Evolutionary conservation across 2,113 vertebrate species (phyloP), one percentile per base, ranked within the genome.

Genomic region (Rhipidura dahli): DNA sequence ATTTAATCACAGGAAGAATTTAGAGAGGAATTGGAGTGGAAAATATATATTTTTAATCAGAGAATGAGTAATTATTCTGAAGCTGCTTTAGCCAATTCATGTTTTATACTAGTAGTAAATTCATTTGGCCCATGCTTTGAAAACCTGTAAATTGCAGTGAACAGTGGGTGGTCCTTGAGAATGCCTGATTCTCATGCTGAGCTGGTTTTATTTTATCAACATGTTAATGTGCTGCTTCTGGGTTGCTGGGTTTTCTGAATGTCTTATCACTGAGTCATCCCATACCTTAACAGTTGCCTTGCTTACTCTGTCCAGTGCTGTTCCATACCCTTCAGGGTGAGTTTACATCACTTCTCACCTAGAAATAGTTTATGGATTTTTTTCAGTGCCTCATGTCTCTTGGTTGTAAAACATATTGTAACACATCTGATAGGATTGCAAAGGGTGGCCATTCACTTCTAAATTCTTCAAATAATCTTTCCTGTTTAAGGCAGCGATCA

Each of bases 41-140:
- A 95, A 93, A 94, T 35, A 66, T 31, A 47, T 88, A 42, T 66
- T 94, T 95, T 60, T 89, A 94, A 89, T 71, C 85, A 84, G 35
- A 42, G 39, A 93, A 84, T 78, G 27, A 47, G n/a, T 87, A 89
- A 87, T 94, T 96, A 78, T 87, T 89, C 49, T 30, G 40, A 87
- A 93, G 61, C 11, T 76, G 35, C 49, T 91, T 75, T 84, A 96
- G 22, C 26, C 33, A 56, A 75, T 56, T 71, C 35, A 35, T 79
- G 57, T 76, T 85, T 49, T 71, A 7, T 87, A 20, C 13, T 26
- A 63, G 16, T 45, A 78, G 27, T 44, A 78, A 63, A 84, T 84
- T 91, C 23, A 66, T 91, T 91, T 78, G 33, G 9, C 13, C 30
- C 8, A 49, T 51, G 37, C 50, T 87, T 95, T 81, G 68, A 84